These are phyloP conservation scores for Simalia tracyae DNA, from an alignment of 2,797 vertebrate species.

Conservation along the genomic window DNA sequence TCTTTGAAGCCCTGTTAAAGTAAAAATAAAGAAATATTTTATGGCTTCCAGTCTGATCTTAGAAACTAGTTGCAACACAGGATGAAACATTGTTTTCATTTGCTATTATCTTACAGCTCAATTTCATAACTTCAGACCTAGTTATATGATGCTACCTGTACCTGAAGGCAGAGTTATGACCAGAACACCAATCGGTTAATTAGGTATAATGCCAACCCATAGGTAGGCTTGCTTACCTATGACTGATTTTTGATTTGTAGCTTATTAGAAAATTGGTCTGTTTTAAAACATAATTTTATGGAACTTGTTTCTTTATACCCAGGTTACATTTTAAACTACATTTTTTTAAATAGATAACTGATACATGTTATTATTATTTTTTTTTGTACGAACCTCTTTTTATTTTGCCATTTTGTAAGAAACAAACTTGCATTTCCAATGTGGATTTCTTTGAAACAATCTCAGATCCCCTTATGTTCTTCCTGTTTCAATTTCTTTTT, in stretches of 20 bases:
- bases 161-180: neutral
- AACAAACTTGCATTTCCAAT: neutral
- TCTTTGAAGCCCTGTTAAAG: constrained; percentile 67
- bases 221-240: neutral
- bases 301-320: neutral
- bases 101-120: neutral
- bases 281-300: neutral
- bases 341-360: neutral
- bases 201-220: neutral
- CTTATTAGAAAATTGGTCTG: neutral
- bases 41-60: neutral
- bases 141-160: neutral
- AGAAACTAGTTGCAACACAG: neutral
- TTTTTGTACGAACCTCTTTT: neutral
- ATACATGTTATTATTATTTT: neutral
- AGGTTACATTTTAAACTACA: neutral
- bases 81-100: neutral
- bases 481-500: neutral
- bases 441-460: neutral
- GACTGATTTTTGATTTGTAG: neutral
- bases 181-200: neutral
- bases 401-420: neutral
- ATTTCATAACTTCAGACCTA: neutral
- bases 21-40: neutral
- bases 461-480: neutral